Percentiles rank a stretch among this genome's conserved stretches.
Evolutionary conservation across 2,888 invertebrate species (phyloP).

Genomic region (Trissolcus japonicus): DNA sequence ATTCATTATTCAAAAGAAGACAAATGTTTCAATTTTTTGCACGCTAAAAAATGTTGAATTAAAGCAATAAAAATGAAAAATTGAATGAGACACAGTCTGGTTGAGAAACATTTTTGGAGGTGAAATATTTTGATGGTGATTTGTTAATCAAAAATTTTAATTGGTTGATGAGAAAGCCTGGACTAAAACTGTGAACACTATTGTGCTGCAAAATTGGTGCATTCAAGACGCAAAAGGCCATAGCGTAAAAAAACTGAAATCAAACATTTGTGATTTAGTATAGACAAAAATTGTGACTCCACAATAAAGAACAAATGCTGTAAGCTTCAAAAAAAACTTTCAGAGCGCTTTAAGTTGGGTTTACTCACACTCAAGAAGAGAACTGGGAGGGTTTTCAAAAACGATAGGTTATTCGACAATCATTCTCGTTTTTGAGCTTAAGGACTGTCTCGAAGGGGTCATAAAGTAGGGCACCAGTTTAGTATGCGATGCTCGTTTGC

Average conservation of each 20-base stretch:
- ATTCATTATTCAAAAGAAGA: no score
- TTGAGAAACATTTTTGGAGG: no score
- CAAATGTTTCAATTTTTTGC: no score
- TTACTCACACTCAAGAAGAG: slow-evolving; percentile 55
- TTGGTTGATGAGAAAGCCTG: no score
- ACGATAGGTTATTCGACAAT: slow-evolving; percentile 50
- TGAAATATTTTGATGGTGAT: no score
- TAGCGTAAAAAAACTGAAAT: neutral
- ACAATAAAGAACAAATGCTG: slow-evolving; percentile 41
- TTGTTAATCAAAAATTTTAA: no score
- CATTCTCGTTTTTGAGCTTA: slow-evolving; percentile 46
- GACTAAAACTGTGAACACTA: no score
- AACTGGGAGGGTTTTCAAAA: slow-evolving; percentile 42
- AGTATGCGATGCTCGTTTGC: slow-evolving; percentile 52
- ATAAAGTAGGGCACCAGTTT: slow-evolving; percentile 44
- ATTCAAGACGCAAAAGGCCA: slow-evolving; percentile 27
- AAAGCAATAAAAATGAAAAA: no score
- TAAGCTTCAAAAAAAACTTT: slow-evolving; percentile 42
- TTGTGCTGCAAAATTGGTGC: slow-evolving; percentile 33
- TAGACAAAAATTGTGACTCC: slow-evolving; percentile 33
- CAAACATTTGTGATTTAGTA: slow-evolving; percentile 16
- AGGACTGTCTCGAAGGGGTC: slow-evolving; percentile 35
- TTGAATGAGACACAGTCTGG: no score
- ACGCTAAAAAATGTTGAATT: no score
- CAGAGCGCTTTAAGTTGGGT: slow-evolving; percentile 37